Evolutionary conservation across 2,113 vertebrate genomes (phyloP).

Genomic region (Gnathonemus longibarbis): DNA sequence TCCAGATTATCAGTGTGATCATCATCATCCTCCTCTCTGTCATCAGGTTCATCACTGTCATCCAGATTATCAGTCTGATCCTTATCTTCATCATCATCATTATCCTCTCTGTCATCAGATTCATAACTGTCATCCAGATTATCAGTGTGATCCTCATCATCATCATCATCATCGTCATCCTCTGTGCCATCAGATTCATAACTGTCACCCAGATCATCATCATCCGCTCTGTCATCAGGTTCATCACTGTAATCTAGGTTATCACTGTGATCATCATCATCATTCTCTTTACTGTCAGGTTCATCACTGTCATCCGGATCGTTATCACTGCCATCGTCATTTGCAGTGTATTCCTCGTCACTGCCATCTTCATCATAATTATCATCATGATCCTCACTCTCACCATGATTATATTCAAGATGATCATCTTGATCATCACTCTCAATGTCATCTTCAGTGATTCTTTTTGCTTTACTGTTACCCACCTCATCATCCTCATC

Average conservation of each 20-base stretch:
- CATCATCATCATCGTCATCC: background rate
- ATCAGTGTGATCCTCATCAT: background rate
- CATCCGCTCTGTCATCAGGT: slow-evolving; percentile 5
- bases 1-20: background rate
- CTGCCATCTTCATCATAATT: background rate
- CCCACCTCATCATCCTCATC: background rate
- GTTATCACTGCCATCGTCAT: background rate
- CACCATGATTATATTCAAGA: slow-evolving; percentile 19
- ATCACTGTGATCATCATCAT: slow-evolving; percentile 12
- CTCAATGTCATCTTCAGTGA: background rate
- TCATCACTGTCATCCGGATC: background rate
- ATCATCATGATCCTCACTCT: slow-evolving; percentile 3
- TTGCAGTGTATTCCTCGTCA: background rate
- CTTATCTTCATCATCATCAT: background rate
- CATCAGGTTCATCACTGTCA: background rate
- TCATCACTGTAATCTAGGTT: background rate
- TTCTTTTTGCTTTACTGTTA: background rate
- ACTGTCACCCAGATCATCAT: background rate
- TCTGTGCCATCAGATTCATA: slow-evolving; percentile 8
- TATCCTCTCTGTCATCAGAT: background rate
- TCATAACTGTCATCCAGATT: background rate
- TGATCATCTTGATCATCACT: background rate
- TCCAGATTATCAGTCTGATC: background rate
- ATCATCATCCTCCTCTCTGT: background rate
- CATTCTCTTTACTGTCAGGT: slow-evolving; percentile 10